These are phyloP conservation scores for Ochotona curzoniae DNA, from an alignment of 2,113 vertebrate genomes.

Conservation along the genomic window DNA sequence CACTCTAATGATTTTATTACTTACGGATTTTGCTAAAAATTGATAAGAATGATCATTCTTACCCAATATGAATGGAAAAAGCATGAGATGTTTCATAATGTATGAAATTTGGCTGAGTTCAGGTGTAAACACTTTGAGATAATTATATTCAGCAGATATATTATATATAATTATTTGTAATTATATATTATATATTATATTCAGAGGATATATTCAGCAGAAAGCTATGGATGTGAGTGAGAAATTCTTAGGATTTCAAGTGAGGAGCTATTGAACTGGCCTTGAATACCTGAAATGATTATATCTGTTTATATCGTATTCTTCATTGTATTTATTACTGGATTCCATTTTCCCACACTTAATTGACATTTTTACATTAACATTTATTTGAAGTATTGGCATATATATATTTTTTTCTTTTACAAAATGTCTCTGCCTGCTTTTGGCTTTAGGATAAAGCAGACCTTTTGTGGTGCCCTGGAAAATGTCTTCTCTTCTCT, in stretches of 20 bases:
- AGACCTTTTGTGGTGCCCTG: neutral
- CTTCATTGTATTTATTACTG: neutral
- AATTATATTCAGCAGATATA: too few relatives aligned
- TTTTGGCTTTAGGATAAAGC: neutral
- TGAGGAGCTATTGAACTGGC: neutral
- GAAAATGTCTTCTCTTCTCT: neutral
- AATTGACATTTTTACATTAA: neutral
- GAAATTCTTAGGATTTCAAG: too few relatives aligned
- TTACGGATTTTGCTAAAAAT: too few relatives aligned
- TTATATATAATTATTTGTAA: too few relatives aligned
- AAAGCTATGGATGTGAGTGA: too few relatives aligned
- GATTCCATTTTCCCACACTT: neutral
- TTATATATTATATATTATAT: too few relatives aligned
- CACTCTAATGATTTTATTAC: neutral
- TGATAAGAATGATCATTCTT: too few relatives aligned
- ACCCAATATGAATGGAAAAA: too few relatives aligned
- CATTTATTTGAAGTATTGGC: neutral
- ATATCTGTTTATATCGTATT: neutral
- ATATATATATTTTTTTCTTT: neutral
- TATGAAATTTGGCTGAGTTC: too few relatives aligned
- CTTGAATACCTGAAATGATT: neutral
- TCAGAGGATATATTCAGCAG: too few relatives aligned
- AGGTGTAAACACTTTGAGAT: too few relatives aligned
- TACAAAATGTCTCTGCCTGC: neutral
- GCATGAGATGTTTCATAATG: too few relatives aligned